Evolutionary conservation across 2,797 vertebrate species (phyloP).

Genomic region (Thamnophis elegans): DNA sequence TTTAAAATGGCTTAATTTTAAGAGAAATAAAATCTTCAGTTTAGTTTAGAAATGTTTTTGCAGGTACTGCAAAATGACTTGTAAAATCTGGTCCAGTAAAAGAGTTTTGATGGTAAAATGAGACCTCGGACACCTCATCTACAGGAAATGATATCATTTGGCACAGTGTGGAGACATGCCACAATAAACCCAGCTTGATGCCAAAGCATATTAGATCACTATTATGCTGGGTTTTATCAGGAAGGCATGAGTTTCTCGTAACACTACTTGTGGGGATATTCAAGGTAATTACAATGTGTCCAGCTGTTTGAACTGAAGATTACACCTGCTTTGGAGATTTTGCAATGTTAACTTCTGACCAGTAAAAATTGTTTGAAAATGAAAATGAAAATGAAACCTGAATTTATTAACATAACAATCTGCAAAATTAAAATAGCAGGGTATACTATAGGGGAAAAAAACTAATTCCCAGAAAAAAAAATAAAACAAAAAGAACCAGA

Average conservation of each 20-base stretch:
- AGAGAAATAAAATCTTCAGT: conserved; percentile 49
- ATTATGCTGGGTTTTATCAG: conserved; percentile 59
- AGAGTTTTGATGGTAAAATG: conserved; percentile 70
- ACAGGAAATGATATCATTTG: conserved; percentile 75
- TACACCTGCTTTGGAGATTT: conserved; percentile 47
- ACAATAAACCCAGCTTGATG: conserved; percentile 75
- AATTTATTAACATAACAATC: conserved; percentile 36
- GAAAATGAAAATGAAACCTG: conserved; percentile 43
- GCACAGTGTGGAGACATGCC: conserved; percentile 68
- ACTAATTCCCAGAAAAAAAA: conserved; percentile 18
- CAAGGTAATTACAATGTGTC: conserved; percentile 66
- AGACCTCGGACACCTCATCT: conserved; percentile 71
- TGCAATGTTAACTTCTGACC: conserved; percentile 64
- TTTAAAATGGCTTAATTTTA: conserved; percentile 47
- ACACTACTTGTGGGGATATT: conserved; percentile 49
- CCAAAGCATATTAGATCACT: conserved; percentile 63
- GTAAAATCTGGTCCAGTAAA: conserved; percentile 69
- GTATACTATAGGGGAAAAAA: conserved; percentile 8
- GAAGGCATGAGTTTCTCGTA: conserved; percentile 61
- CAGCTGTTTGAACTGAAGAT: conserved; percentile 67
- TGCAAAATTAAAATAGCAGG: conserved; percentile 46
- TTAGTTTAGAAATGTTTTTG: conserved; percentile 54
- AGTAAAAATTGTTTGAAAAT: conserved; percentile 68
- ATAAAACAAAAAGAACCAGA: conserved; percentile 11
- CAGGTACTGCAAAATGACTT: conserved; percentile 62